Base-by-base conservation (phyloP, 2,888 invertebrate genomes). In the Morpho achilles region DNA sequence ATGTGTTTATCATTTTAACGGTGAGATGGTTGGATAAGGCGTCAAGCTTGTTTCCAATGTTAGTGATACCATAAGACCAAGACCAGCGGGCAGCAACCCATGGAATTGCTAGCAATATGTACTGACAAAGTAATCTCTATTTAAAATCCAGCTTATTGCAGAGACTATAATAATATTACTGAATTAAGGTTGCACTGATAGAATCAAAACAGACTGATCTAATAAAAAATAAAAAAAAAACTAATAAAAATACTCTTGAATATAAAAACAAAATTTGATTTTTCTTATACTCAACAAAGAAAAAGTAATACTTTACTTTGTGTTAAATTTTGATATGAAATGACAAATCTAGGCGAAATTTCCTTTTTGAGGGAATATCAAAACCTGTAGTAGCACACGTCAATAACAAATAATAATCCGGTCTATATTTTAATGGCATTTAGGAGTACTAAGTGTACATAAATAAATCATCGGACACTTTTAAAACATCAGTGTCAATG, bases 21-120 rank as follows among this genome's bases (percentile, higher is more conserved):
- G 39, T 6, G 7, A 40, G 50, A n/a, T 39, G 8, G 40, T 40
- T 39, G 10, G 40, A 50, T 4, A 40, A 23, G 40, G 8, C 8
- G 7, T 48, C 32, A 32, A 48, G 32, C 23, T 23, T 22, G 23
- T 22, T 47, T 8, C 23, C 22, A 6, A 7, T 7, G 46, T 46
- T 8, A 32, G 44, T 46, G 53, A 16, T 39, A 39, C 22, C 42
- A 10, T 47, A 51, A 2, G 16, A 61, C 50, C 4, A 50, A 55
- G 39, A 44, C 16, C 50, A 55, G 56, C 68, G 80, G 82, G 82
- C 71, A 77, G 73, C 80, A 82, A 83, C 86, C 82, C 80, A 58
- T 48, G 23, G 42, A 75, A 74, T 77, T 82, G 75, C 82, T 84
- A 84, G 84, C 83, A 81, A 68, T 58, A 64, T 7, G 10, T 52